phyloP scores from a whole-genome alignment of 2,797 vertebrate species.

The Leptoclinus maculatus region DNA sequence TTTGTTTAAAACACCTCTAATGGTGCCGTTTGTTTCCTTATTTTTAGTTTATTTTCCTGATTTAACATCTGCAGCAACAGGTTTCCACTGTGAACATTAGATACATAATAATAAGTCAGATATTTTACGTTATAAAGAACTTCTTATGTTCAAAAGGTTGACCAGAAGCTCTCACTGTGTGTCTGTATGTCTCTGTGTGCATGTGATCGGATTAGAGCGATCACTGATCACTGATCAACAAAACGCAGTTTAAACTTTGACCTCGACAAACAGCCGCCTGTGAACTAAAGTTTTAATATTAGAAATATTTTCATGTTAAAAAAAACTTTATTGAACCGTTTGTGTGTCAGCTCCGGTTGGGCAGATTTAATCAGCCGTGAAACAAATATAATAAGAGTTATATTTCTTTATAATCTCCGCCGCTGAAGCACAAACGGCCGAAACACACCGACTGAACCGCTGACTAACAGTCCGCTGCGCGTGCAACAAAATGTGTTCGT shows the following conservation, averaged over 20 bases:
- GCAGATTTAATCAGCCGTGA: constrained; percentile 9
- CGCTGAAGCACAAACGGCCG: background rate
- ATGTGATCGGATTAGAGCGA: background rate
- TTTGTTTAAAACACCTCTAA: too few species aligned
- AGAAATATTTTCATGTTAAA: background rate
- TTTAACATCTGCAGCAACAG: background rate
- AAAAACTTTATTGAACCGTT: background rate
- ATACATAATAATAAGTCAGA: background rate
- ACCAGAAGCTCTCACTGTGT: background rate
- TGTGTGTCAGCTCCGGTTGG: background rate
- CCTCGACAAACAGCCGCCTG: background rate
- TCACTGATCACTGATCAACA: constrained; percentile 6
- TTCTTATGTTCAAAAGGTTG: background rate
- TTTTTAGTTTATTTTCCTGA: background rate
- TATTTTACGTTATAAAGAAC: background rate
- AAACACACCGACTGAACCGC: background rate
- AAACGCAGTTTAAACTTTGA: constrained; percentile 25
- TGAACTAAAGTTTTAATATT: background rate
- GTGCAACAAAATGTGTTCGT: background rate
- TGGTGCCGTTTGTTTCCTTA: background rate
- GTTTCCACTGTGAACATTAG: background rate
- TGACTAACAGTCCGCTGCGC: too few species aligned
- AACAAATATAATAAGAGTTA: background rate
- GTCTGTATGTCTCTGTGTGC: background rate
- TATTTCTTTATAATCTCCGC: background rate